Percentiles rank a stretch among this genome's conserved stretches.
These are phyloP conservation scores for Gymnoscelis rufifasciata DNA, from an alignment of 2,888 invertebrate genomes.

Conservation along the genomic window DNA sequence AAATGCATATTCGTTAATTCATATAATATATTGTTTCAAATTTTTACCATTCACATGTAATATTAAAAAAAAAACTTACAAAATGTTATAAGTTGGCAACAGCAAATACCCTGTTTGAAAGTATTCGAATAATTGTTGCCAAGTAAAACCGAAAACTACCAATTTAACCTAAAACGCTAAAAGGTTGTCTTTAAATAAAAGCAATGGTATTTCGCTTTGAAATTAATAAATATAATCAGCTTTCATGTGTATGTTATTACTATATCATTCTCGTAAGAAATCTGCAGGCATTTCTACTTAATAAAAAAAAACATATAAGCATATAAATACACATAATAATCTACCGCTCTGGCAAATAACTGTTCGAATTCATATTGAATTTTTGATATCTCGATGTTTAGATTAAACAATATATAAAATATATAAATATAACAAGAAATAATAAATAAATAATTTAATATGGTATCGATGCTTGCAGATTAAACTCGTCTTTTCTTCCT, in stretches of 20 bases:
- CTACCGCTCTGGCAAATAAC: too few species aligned
- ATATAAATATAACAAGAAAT: background rate
- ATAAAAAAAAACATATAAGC: background rate
- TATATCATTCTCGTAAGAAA: conserved; percentile 35
- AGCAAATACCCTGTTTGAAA: background rate
- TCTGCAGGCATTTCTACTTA: conserved; percentile 51
- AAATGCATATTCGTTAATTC: background rate
- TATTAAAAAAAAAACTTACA: conserved; percentile 1
- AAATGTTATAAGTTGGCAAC: conserved; percentile 9
- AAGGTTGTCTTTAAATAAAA: conserved; percentile 58
- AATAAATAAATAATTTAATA: conserved; percentile 1
- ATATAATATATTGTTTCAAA: background rate
- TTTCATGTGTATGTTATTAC: conserved; percentile 62
- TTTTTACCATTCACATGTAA: background rate
- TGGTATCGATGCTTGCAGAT: conserved; percentile 28
- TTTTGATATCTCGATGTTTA: conserved; percentile 12
- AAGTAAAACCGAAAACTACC: conserved; percentile 24
- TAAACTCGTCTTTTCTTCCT: conserved; percentile 33
- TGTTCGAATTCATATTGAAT: background rate
- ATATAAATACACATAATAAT: background rate
- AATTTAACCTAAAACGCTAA: conserved; percentile 31
- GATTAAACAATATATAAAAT: background rate
- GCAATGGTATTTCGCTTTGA: conserved; percentile 65
- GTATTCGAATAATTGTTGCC: conserved; percentile 27
- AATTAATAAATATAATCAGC: conserved; percentile 56